A percentile compares a stretch with the other conserved stretches of the same genome.
Conservation (phyloP, 1,140 invertebrate genomes). For the Colletes latitarsis region DNA sequence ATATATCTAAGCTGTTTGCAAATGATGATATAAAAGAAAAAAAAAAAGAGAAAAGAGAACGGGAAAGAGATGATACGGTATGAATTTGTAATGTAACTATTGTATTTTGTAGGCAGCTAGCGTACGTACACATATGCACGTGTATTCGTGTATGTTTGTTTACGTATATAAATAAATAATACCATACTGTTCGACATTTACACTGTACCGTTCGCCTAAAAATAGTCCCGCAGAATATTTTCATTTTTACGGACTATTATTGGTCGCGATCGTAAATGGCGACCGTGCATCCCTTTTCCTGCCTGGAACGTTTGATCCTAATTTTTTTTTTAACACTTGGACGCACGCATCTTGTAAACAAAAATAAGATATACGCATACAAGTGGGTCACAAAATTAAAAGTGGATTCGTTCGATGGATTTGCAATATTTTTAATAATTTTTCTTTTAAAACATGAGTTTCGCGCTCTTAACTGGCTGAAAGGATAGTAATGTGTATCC, state of each 20-base stretch:
- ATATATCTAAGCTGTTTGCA: conserved; percentile 72
- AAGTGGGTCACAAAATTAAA: conserved; percentile 14
- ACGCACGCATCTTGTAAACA: neutral
- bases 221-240: conserved; percentile 58
- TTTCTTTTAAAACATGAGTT: too few species aligned
- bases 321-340: conserved; percentile 33
- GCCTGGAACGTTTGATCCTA: conserved; percentile 1
- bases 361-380: neutral
- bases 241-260: conserved; percentile 31
- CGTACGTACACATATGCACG: conserved; percentile 68
- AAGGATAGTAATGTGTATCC: too few species aligned
- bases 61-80: conserved; percentile 18
- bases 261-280: neutral
- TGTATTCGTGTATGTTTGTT: conserved; percentile 59
- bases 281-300: neutral
- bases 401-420: too few species aligned
- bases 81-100: conserved; percentile 72
- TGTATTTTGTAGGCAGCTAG: conserved; percentile 75
- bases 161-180: conserved; percentile 59
- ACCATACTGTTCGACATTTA: conserved; percentile 51
- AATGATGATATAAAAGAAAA: conserved; percentile 59
- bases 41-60: conserved; percentile 25
- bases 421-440: too few species aligned
- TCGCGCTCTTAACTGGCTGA: too few species aligned
- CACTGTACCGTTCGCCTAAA: conserved; percentile 47